phyloP scores from a whole-genome alignment of 2,888 invertebrate genomes.

The Heliconius cydno region DNA sequence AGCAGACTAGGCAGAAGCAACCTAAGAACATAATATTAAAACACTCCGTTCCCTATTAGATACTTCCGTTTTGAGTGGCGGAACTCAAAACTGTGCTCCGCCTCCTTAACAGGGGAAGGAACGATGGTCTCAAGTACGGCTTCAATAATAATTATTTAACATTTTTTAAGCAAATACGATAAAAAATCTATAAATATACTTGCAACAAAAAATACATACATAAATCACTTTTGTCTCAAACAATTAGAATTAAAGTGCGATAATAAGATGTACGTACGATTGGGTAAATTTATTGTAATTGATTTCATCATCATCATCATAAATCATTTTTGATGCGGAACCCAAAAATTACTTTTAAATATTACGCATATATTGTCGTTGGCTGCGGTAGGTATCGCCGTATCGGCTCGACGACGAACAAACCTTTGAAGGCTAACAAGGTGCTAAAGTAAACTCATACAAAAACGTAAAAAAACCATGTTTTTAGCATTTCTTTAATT shows the following conservation, averaged over 20 bases:
- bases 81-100: no score
- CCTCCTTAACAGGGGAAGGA: no score
- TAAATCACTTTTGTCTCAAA: conserved; percentile 5
- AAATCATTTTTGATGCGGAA: conserved; percentile 29
- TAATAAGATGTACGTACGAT: not conserved
- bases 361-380: conserved; percentile 36
- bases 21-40: no score
- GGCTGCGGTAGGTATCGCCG: conserved; percentile 71
- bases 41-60: no score
- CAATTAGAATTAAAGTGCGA: conserved; percentile 7
- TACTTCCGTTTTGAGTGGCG: no score
- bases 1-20: no score
- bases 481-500: conserved; percentile 33
- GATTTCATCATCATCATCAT: conserved; percentile 17
- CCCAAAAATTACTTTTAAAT: conserved; percentile 31
- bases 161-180: no score
- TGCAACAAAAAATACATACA: not conserved
- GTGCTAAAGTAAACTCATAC: conserved; percentile 75
- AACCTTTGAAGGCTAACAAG: conserved; percentile 74
- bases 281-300: conserved; percentile 6
- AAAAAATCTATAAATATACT: no score
- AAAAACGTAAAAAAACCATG: conserved; percentile 68
- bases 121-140: no score
- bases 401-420: conserved; percentile 52
- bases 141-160: no score